These are phyloP conservation scores for Drosophila sproati DNA, from an alignment of 1,140 invertebrate genomes.

Conservation along the genomic window DNA sequence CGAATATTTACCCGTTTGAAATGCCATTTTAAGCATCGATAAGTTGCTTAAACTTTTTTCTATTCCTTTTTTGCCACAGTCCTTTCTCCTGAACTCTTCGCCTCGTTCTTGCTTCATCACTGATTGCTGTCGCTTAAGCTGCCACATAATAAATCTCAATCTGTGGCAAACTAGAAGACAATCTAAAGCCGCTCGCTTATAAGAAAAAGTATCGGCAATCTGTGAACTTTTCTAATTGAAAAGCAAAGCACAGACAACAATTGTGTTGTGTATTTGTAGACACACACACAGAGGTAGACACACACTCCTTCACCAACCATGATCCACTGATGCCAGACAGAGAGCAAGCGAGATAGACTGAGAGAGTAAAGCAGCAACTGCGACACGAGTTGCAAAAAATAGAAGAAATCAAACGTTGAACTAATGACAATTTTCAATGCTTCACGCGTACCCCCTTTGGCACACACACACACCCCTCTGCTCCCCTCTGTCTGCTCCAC, in stretches of 20 bases:
- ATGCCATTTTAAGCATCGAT: not conserved
- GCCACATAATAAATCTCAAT: conserved; percentile 56
- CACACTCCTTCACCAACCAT: not conserved
- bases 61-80: not conserved
- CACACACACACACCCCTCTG: conserved; percentile 20
- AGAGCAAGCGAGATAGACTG: not conserved
- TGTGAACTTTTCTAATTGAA: conserved; percentile 70
- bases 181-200: conserved; percentile 31
- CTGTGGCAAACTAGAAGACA: conserved; percentile 30
- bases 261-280: conserved; percentile 9
- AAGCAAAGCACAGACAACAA: conserved; percentile 53
- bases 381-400: conserved; percentile 33
- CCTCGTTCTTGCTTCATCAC: conserved; percentile 28
- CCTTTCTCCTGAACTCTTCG: no score
- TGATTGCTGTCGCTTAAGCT: conserved; percentile 28
- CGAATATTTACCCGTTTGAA: not conserved
- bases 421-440: conserved; percentile 83
- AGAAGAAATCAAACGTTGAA: conserved; percentile 68
- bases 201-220: conserved; percentile 53
- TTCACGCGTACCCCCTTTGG: conserved; percentile 53
- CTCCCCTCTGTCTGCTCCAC: conserved; percentile 5
- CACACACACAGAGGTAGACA: not conserved
- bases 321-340: conserved; percentile 1
- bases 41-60: conserved; percentile 1
- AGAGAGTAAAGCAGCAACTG: conserved; percentile 1